phyloP scores from a whole-genome alignment of 2,797 vertebrate genomes.

The Tragelaphus eurycerus region DNA sequence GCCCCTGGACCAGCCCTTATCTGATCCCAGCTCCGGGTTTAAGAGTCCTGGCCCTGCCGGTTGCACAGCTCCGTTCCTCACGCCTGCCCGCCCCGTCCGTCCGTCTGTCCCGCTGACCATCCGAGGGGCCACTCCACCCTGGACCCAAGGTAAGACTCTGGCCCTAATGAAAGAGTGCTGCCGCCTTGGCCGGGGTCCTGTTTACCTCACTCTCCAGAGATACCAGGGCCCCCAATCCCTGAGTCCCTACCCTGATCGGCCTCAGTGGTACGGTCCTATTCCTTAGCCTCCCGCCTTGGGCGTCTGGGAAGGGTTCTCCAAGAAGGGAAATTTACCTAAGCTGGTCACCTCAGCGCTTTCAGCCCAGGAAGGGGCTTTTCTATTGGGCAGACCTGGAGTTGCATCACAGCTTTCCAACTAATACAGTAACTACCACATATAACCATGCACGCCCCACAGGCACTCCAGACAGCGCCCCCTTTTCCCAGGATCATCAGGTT shows the following conservation, averaged over 20 bases:
- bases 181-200: neutral
- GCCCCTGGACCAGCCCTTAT: conserved; percentile 69
- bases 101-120: neutral
- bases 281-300: neutral
- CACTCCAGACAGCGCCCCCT: neutral
- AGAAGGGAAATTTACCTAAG: neutral
- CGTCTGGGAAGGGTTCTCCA: neutral
- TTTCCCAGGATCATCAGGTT: neutral
- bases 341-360: neutral
- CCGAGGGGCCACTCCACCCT: conserved; percentile 28
- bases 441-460: neutral
- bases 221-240: neutral
- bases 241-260: neutral
- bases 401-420: neutral
- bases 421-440: neutral
- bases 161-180: neutral
- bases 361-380: neutral
- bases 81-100: conserved; percentile 25
- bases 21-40: conserved; percentile 65
- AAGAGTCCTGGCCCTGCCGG: conserved; percentile 50
- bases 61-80: conserved; percentile 43
- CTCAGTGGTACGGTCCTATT: neutral
- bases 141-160: conserved; percentile 74
- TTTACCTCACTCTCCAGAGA: neutral
- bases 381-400: neutral